phyloP scores from a whole-genome alignment of 1,140 invertebrate genomes.

The Anastrepha obliqua region DNA sequence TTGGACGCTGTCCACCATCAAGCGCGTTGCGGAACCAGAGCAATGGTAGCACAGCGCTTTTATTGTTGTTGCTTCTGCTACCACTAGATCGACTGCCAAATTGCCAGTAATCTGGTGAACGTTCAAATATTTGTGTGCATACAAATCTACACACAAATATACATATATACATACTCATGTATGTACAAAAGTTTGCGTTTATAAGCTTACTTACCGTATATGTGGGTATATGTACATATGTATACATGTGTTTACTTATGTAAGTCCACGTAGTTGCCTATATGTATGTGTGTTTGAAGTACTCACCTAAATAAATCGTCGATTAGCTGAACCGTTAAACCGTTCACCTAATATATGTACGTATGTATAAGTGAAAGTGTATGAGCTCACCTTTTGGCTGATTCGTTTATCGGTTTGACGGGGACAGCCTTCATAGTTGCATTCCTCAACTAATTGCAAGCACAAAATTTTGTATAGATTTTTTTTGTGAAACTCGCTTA shows the following conservation, averaged over 20 bases:
- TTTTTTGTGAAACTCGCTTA: too few relatives aligned
- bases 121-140: constrained; percentile 33
- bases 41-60: neutral
- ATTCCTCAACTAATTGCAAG: neutral
- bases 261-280: neutral
- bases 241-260: neutral
- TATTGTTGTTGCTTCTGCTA: neutral
- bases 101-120: neutral
- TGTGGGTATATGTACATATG: neutral
- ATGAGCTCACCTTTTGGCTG: constrained; percentile 15
- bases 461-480: neutral
- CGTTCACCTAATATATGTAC: neutral
- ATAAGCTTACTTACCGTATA: neutral
- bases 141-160: neutral
- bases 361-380: constrained; percentile 36
- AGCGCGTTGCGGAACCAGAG: constrained; percentile 33
- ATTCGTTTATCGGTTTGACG: neutral
- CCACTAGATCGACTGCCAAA: neutral
- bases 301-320: constrained; percentile 33
- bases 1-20: constrained; percentile 19
- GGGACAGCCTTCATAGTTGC: constrained; percentile 18
- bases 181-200: neutral
- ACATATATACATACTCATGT: neutral
- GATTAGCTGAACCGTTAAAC: constrained; percentile 29
- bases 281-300: neutral